Evolutionary conservation across 1,140 invertebrate genomes (phyloP), one percentile per base, ranked within the genome.

Genomic region (Antheraea mylitta): DNA sequence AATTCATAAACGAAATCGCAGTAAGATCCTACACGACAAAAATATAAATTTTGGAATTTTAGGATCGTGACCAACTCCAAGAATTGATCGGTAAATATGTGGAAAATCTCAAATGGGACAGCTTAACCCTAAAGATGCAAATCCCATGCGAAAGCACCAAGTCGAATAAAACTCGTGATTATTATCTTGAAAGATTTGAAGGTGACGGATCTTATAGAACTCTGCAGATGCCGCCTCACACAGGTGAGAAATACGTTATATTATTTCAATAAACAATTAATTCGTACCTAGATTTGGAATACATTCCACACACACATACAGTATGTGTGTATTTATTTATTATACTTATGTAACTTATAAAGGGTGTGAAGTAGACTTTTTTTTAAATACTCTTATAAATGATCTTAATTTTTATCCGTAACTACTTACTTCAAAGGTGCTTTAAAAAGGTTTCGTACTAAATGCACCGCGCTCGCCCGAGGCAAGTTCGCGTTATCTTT

Each of bases 171-270:
- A 81, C 78, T 1, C 72, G 82, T n/a, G 77, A 83, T 38, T 90
- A 89, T 63, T 90, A 85, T 66, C 67, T 90, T 18, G 88, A 90
- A 65, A 78, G 71, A 63, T 77, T 87, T 0, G 82, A 82, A 18
- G 78, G 72, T 13, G 80, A 86, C 58, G 87, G 87, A 18, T 85
- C 84, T 7, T 90, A 89, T 71, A 83, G 85, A 65, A 89, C 87
- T 61, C 68, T 90, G 38, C 82, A 87, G 66, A 86, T 89, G 78
- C 86, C 87, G 13, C 59, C 79, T 4, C 59, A 77, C 5, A 79
- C 78, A 58, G 82, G 83, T 89, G 71, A 70, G 62, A 19, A 58
- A 30, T 18, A 48, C 5, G 10, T 53, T 2, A 38, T 48, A 53
- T 22, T 13, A 53, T 53, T 16, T 16, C 2, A 16, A 1, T 16